These are phyloP conservation scores for Heteromyza rotundicornis DNA, from an alignment of 2,888 invertebrate species.

Conservation along the genomic window DNA sequence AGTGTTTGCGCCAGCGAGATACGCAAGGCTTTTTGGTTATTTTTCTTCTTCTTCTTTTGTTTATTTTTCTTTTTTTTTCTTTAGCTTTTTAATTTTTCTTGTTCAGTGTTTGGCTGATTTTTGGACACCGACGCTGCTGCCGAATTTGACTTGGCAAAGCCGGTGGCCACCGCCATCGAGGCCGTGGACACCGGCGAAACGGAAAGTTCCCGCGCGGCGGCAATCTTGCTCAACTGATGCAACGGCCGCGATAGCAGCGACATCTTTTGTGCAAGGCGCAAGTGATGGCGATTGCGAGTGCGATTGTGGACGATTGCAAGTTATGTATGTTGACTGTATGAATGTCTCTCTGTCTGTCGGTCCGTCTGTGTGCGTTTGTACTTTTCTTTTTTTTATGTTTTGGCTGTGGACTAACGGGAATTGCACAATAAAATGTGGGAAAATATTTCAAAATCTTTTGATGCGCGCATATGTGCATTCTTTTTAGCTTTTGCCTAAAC, in stretches of 20 bases:
- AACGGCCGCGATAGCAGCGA: conserved; percentile 13
- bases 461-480: too few relatives aligned
- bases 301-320: background rate
- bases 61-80: background rate
- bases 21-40: background rate
- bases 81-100: background rate
- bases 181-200: conserved; percentile 15
- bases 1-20: background rate
- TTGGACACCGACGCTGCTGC: background rate
- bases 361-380: background rate
- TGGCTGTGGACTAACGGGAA: background rate
- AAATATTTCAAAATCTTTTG: conserved; percentile 1
- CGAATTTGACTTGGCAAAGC: background rate
- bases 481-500: too few relatives aligned
- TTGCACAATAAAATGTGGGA: background rate
- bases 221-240: background rate
- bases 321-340: background rate
- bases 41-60: background rate
- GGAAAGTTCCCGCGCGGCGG: conserved; percentile 16
- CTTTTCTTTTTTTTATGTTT: background rate
- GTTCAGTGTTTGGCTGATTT: background rate
- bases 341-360: background rate
- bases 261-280: conserved; percentile 13
- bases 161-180: background rate
- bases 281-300: background rate